A percentile compares a stretch with the other conserved stretches of the same genome.
These are phyloP conservation scores for Siniperca undulata DNA, from an alignment of 2,797 vertebrate species.

Conservation along the genomic window DNA sequence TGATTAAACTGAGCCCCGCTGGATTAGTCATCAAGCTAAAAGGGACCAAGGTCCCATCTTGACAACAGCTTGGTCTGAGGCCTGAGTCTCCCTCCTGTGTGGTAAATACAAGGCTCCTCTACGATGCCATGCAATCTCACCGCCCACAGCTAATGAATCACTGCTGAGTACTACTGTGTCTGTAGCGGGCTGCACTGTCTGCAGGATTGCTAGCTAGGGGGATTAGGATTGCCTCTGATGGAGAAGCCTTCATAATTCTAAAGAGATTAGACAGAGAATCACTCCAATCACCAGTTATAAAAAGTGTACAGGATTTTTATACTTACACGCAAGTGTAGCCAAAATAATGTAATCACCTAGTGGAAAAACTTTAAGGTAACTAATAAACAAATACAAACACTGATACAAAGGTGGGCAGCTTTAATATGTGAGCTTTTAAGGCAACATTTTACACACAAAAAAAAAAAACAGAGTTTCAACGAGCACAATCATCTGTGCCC, in stretches of 20 bases:
- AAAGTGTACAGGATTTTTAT: conserved; percentile 36
- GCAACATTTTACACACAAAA: background rate
- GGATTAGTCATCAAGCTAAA: conserved; percentile 82
- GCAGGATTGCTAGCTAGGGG: conserved; percentile 57
- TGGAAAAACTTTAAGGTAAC: background rate
- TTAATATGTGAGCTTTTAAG: background rate
- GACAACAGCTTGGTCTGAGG: conserved; percentile 78
- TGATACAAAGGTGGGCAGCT: background rate
- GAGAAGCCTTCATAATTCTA: conserved; percentile 65
- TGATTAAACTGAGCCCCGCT: conserved; percentile 73
- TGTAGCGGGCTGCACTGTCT: conserved; percentile 35
- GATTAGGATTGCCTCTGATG: conserved; percentile 69
- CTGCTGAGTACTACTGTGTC: conserved; percentile 65
- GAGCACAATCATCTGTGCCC: background rate
- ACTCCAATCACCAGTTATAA: conserved; percentile 52
- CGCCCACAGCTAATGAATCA: conserved; percentile 75
- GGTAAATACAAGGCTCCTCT: conserved; percentile 73
- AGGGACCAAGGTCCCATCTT: conserved; percentile 74
- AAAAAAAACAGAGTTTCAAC: background rate
- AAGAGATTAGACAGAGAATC: conserved; percentile 67
- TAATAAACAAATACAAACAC: background rate
- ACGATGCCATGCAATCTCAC: conserved; percentile 61
- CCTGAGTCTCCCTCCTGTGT: conserved; percentile 64
- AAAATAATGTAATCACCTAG: background rate
- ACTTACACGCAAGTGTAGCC: background rate